Percentiles rank a stretch among this genome's conserved stretches.
Conservation (phyloP, 2,113 vertebrate species). For the Dasyurus viverrinus region DNA sequence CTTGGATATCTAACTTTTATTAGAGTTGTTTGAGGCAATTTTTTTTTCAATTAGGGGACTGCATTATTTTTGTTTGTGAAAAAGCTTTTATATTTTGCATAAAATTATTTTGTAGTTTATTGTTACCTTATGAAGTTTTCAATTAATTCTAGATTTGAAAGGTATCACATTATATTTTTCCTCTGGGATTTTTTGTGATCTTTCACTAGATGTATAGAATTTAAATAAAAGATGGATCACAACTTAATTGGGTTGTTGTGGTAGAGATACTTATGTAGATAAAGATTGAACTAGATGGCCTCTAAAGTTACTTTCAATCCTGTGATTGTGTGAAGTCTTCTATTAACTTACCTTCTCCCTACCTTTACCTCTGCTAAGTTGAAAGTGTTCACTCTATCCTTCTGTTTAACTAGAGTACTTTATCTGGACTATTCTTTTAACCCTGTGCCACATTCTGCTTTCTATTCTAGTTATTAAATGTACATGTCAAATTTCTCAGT, state of each 20-base stretch:
- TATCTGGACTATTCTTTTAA: not conserved
- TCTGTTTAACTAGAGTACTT: not conserved
- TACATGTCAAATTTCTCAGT: too few relatives aligned
- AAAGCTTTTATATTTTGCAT: not conserved
- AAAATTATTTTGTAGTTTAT: not conserved
- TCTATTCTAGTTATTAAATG: too few relatives aligned
- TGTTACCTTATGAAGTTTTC: not conserved
- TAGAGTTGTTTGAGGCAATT: not conserved
- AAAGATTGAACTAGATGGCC: not conserved
- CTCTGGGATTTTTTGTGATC: not conserved
- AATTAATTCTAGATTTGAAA: not conserved
- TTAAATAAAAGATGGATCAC: not conserved
- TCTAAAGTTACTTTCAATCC: not conserved
- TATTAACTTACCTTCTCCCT: not conserved
- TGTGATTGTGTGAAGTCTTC: not conserved
- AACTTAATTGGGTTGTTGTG: not conserved
- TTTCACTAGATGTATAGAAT: not conserved
- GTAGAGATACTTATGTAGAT: not conserved
- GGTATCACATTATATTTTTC: not conserved
- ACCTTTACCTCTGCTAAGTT: not conserved
- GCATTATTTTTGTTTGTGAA: not conserved
- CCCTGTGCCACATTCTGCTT: not conserved
- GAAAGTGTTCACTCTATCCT: not conserved
- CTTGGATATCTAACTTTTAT: not conserved
- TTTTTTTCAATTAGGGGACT: not conserved